These are phyloP conservation scores for Drosophila bipectinata DNA, from an alignment of 1,140 invertebrate species.

Conservation along the genomic window DNA sequence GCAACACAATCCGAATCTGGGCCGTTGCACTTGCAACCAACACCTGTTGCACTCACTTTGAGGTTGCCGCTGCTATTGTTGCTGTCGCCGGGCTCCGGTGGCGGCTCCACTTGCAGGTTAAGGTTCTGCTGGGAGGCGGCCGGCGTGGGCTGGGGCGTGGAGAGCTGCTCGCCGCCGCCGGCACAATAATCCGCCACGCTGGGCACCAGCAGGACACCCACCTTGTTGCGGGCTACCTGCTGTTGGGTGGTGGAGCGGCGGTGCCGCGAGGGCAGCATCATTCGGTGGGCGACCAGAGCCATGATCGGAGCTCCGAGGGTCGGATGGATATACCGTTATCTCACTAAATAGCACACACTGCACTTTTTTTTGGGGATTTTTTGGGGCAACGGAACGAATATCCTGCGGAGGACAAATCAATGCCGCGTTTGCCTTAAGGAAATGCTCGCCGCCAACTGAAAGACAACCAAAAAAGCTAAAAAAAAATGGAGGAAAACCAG, in stretches of 20 bases:
- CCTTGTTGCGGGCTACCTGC: constrained; percentile 72
- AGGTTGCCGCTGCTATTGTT: constrained; percentile 11
- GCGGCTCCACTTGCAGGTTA: constrained; percentile 40
- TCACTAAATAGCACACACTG: background rate
- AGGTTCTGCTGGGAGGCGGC: constrained; percentile 40
- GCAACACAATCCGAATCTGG: constrained; percentile 20
- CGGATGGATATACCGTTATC: background rate
- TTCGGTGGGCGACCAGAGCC: constrained; percentile 79
- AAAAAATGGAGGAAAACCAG: constrained; percentile 41
- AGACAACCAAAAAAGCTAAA: constrained; percentile 35
- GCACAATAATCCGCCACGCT: constrained; percentile 61
- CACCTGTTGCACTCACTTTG: constrained; percentile 77
- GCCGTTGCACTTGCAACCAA: constrained; percentile 43
- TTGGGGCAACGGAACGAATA: background rate
- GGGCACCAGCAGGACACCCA: constrained; percentile 73
- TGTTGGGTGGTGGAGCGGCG: constrained; percentile 51
- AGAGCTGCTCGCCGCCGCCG: constrained; percentile 15
- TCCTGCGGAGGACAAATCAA: constrained; percentile 39
- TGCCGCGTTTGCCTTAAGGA: constrained; percentile 69
- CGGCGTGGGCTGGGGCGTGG: constrained; percentile 24
- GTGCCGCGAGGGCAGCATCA: constrained; percentile 71
- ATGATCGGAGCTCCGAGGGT: constrained; percentile 37
- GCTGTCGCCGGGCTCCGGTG: constrained; percentile 2
- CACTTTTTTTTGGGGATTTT: background rate
- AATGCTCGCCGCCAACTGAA: constrained; percentile 70